Base-by-base conservation (phyloP, 2,113 vertebrate species). In the Pollimyrus isidori region DNA sequence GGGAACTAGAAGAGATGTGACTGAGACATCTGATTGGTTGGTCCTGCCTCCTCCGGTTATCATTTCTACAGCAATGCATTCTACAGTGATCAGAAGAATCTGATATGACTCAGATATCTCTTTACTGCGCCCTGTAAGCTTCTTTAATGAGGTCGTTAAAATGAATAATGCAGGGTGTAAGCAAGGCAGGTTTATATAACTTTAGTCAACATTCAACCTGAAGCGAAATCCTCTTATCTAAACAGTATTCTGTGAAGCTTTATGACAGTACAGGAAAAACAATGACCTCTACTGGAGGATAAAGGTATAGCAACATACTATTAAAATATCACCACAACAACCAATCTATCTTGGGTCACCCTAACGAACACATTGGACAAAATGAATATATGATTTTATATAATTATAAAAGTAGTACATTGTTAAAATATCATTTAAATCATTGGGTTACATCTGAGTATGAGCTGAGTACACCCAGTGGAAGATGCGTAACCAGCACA, bases 211-310 rank as follows among this genome's bases (percentile, higher is more conserved):
- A 80, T 42, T 80, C 35, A 80, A 80, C 11, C 73, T 42, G 73
- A 39, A 42, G 73, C 73, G 15, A 80, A 80, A 42, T 80, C 73
- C 73, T 76, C 30, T 73, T 35, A 17, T 76, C 35, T 80, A 80
- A 35, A 39, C 73, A 39, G 35, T 80, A 42, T 80, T 30, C 30
- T 80, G 15, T 73, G 26, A 73, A 73, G 65, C 15, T 7, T 42
- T 80, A 80, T 39, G 73, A 42, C 7, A 23, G 82, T 46, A 46
- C 82, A 84, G 45, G 88, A 86, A 52, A 86, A 92, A 92, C 88
- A 91, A 58, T 91, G 91, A 89, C 89, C 89, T 90, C 89, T 93
- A 91, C 88, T 90, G 91, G 88, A 88, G 88, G 58, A 89, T 45
- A n/a, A 13, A 58, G 84, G 85, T 48, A 80, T 80, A 42, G 73